Conservation (phyloP, 2,113 vertebrate species). For the Chroicocephalus ridibundus region DNA sequence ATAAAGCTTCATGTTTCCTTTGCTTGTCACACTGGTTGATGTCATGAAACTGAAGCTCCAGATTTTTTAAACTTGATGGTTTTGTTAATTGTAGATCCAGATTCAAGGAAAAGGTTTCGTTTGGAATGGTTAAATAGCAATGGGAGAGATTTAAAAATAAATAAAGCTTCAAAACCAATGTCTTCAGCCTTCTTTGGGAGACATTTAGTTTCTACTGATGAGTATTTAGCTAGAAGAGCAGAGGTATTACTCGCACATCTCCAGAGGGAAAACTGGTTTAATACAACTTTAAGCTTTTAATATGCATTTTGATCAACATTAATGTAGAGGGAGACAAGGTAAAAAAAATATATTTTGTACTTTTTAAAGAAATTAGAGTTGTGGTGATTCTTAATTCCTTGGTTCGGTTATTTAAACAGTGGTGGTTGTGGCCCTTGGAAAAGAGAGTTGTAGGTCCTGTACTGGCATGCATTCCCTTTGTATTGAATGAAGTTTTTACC, state of each 20-base stretch:
- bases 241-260: background rate
- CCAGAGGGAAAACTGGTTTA: background rate
- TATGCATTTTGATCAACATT: background rate
- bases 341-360: background rate
- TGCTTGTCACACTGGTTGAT: too few species aligned
- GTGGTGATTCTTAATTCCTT: background rate
- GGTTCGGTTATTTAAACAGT: background rate
- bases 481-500: background rate
- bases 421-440: rapidly evolving
- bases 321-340: background rate
- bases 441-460: background rate
- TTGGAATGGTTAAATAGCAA: background rate
- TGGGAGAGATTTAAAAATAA: background rate
- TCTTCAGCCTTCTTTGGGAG: background rate
- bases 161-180: background rate
- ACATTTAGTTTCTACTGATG: background rate
- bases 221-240: background rate
- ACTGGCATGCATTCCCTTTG: background rate
- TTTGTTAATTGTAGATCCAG: background rate
- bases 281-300: background rate
- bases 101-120: background rate
- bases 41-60: too few species aligned
- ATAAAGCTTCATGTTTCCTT: background rate
- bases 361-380: background rate
- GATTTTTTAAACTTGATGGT: background rate